Base-by-base conservation (phyloP, 2,113 vertebrate species). In the Crypturellus undulatus region DNA sequence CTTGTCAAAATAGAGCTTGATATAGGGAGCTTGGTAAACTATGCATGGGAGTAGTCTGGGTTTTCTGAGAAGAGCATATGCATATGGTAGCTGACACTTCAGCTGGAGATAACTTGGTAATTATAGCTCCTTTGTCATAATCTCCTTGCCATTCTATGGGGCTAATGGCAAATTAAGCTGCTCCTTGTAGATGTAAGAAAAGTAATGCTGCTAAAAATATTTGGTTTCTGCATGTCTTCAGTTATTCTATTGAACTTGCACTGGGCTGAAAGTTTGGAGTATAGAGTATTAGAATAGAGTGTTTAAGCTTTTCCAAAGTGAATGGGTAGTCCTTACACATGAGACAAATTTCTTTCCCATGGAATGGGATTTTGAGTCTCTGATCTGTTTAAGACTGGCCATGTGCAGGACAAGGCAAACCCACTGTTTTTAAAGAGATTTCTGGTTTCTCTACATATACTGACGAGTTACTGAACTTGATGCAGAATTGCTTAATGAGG, bases 61-160 rank as follows among this genome's bases (percentile, higher is more conserved):
- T 79, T 93, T 89, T 64, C 42, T 79, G 40, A 65, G 79, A 81
- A 89, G 20, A 71, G 58, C 69, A 76, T 87, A 64, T 69, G 58
- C 69, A 76, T 87, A 64, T 69, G 65, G 80, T 79, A 72, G 20
- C 65, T 94, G 91, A 64, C 69, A 56, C 79, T 94, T 93, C 62
- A 83, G 51, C 56, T 73, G 51, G 76, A 87, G 51, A 42, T 42
- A 38, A 19, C 42, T 90, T 85, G 49, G 45, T 91, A 85, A 87
- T 94, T 87, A 49, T 12, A 91, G 51, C 42, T 94, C 59, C 70
- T 93, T 89, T 93, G 77, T 93, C 56, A 79, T 75, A 83, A 83
- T 90, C 3, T 30, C 36, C 73, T 32, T 87, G 75, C 70, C 15
- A 25, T 49, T 94, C 87, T 24, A 8, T 84, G 71, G 67, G 75